Evolutionary conservation across 1,140 invertebrate species (phyloP).

Genomic region (Drosophila simulans): DNA sequence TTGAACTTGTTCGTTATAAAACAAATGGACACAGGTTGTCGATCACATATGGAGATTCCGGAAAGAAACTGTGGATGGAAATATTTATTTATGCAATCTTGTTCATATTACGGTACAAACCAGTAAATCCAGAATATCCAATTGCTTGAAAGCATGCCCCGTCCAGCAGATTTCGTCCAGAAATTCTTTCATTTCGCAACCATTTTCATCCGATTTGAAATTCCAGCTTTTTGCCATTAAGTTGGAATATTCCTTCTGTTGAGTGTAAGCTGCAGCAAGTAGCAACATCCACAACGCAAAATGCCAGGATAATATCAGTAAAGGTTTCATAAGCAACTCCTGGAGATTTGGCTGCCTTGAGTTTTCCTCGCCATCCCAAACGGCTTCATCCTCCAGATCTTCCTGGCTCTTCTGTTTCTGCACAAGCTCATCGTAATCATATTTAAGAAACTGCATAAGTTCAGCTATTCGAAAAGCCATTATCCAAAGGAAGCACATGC

Average conservation of each 20-base stretch:
- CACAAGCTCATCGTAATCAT: conserved; percentile 14
- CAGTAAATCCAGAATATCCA: conserved; percentile 36
- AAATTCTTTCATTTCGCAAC: conserved; percentile 4
- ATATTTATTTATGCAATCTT: background rate
- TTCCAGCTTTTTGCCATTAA: conserved; percentile 27
- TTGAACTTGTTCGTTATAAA: conserved; percentile 17
- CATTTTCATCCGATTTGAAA: conserved; percentile 2
- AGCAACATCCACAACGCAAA: conserved; percentile 34
- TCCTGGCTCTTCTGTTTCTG: conserved; percentile 21
- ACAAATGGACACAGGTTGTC: conserved; percentile 17
- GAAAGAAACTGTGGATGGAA: conserved; percentile 15
- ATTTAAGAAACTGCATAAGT: conserved; percentile 2
- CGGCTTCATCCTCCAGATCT: conserved; percentile 39
- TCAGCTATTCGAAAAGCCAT: conserved; percentile 16
- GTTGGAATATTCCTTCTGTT: conserved; percentile 30
- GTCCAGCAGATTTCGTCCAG: background rate
- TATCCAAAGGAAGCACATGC: conserved; percentile 5
- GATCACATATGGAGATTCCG: conserved; percentile 16
- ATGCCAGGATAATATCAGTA: conserved; percentile 29
- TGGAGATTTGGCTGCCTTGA: background rate
- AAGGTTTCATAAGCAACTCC: background rate
- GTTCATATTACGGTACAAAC: background rate
- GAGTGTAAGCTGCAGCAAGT: conserved; percentile 26
- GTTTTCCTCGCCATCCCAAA: conserved; percentile 12
- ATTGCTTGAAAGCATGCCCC: background rate